Percentiles rank a stretch among this genome's conserved stretches.
Conservation (phyloP, 2,113 vertebrate species). For the Pomatorhinus ruficollis region DNA sequence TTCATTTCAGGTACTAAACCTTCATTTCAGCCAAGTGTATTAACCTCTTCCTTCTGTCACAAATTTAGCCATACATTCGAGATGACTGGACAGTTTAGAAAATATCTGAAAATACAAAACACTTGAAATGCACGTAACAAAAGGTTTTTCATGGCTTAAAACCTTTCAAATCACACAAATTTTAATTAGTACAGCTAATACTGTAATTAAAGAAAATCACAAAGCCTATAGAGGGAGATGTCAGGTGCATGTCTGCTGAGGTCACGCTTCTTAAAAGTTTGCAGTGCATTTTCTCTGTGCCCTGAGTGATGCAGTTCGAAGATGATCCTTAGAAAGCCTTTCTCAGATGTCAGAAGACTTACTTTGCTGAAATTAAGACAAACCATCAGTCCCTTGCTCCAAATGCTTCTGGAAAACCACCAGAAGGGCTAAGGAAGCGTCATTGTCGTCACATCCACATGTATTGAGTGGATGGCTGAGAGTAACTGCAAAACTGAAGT, state of each 20-base stretch:
- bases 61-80: neutral
- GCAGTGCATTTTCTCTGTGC: neutral
- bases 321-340: neutral
- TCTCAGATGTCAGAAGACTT: neutral
- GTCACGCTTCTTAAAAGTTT: neutral
- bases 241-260: neutral
- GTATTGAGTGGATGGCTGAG: rapidly evolving
- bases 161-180: neutral
- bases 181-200: neutral
- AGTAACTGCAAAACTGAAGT: neutral
- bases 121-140: neutral
- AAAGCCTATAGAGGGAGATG: neutral
- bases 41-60: neutral
- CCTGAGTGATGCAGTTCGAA: rapidly evolving
- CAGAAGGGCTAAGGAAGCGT: neutral
- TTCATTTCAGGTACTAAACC: neutral
- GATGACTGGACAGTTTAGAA: neutral
- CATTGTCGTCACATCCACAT: neutral
- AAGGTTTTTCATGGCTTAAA: neutral
- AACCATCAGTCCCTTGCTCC: neutral
- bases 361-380: neutral
- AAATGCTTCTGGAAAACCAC: neutral
- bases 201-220: neutral
- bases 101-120: neutral
- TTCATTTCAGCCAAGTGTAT: neutral